These are phyloP conservation scores for Amblyornis subalaris DNA, from an alignment of 2,113 vertebrate genomes.

Conservation along the genomic window DNA sequence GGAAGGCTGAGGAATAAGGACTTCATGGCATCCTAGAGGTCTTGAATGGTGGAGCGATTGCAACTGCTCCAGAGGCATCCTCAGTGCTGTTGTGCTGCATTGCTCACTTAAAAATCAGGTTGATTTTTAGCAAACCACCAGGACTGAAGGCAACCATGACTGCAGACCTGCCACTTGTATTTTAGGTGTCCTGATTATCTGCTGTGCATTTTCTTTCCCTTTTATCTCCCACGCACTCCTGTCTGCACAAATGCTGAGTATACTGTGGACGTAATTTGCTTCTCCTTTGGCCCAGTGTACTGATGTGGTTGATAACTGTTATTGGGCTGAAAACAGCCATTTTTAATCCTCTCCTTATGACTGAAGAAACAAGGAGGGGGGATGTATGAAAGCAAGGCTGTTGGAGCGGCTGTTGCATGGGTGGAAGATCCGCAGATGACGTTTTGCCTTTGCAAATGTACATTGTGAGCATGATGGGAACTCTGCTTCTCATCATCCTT, in stretches of 20 bases:
- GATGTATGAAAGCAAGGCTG: background rate
- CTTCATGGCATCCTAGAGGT: background rate
- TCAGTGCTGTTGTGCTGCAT: background rate
- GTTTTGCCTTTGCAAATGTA: background rate
- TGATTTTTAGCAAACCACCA: background rate
- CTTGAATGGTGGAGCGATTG: background rate
- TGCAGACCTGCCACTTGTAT: background rate
- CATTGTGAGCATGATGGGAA: background rate
- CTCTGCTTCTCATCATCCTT: background rate
- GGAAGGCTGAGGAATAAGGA: background rate
- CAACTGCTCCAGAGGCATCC: fast-evolving
- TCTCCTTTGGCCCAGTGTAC: background rate
- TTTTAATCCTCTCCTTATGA: background rate
- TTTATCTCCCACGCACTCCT: background rate
- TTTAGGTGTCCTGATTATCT: background rate
- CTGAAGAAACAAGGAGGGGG: background rate
- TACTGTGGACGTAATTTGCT: background rate
- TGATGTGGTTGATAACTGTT: background rate
- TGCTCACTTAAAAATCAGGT: background rate
- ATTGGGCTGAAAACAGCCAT: background rate
- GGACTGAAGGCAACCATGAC: background rate
- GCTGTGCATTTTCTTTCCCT: background rate
- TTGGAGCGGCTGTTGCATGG: background rate
- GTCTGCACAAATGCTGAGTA: background rate
- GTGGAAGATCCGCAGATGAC: background rate